Evolutionary conservation across 2,888 invertebrate genomes (phyloP).

Genomic region (Slavum lentiscoides): DNA sequence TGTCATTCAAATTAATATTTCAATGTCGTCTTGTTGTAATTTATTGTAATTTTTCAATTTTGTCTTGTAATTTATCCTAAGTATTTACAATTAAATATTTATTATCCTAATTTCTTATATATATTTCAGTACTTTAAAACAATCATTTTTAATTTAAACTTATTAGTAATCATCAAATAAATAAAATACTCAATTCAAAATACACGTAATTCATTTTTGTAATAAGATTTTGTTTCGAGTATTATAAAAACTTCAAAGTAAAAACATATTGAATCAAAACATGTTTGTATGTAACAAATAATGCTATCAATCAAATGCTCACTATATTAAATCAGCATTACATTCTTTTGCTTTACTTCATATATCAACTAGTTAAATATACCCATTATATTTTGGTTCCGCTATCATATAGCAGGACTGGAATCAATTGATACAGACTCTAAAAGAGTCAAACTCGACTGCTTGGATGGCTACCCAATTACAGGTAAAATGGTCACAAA

Average conservation of each 20-base stretch:
- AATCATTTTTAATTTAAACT: background rate
- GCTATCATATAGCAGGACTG: slow-evolving; percentile 67
- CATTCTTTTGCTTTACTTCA: background rate
- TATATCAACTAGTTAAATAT: slow-evolving; percentile 22
- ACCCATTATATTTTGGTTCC: slow-evolving; percentile 46
- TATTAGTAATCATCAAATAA: background rate
- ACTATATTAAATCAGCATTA: background rate
- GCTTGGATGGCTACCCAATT: slow-evolving; percentile 71
- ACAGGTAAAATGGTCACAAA: slow-evolving; percentile 63
- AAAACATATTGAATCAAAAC: background rate
- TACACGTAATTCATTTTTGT: background rate
- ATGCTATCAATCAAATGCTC: background rate
- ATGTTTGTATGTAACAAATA: background rate
- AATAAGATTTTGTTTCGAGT: too few relatives aligned
- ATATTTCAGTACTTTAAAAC: background rate
- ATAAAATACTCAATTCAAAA: background rate
- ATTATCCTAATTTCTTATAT: too few relatives aligned
- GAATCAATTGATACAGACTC: slow-evolving; percentile 83
- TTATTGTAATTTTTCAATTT: too few relatives aligned
- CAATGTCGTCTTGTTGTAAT: too few relatives aligned
- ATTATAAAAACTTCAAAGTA: background rate
- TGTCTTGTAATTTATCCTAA: background rate
- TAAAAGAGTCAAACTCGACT: slow-evolving; percentile 81
- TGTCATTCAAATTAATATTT: background rate
- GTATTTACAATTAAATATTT: too few relatives aligned